Evolutionary conservation across 2,113 vertebrate species (phyloP).

Genomic region (Nesogale talazaci): DNA sequence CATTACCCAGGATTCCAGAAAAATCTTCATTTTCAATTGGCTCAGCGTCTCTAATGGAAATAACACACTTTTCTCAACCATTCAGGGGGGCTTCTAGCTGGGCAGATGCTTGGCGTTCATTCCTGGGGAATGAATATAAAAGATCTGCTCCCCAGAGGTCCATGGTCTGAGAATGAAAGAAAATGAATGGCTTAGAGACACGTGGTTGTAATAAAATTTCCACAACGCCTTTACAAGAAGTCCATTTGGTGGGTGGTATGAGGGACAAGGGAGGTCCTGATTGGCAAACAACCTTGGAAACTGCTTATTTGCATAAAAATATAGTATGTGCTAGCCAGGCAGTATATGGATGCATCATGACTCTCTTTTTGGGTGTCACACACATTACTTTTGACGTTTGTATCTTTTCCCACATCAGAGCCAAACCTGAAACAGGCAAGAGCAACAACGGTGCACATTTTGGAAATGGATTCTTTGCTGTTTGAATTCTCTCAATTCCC

Average conservation of each 20-base stretch:
- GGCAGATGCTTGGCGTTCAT: neutral
- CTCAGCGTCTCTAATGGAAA: neutral
- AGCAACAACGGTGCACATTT: neutral
- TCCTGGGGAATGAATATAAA: neutral
- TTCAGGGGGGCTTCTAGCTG: neutral
- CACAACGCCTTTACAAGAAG: no score
- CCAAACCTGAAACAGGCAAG: neutral
- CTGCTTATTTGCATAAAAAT: neutral
- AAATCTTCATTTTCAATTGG: neutral
- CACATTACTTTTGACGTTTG: neutral
- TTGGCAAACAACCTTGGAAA: neutral
- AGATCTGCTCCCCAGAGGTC: neutral
- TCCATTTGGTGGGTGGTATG: no score
- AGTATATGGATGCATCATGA: accelerated
- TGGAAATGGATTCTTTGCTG: neutral
- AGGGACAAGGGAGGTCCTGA: no score
- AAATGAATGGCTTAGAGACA: neutral
- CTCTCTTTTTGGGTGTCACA: neutral
- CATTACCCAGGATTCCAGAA: neutral
- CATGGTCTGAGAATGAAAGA: no score
- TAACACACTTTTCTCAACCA: neutral
- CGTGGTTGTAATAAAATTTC: no score
- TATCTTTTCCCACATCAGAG: neutral
- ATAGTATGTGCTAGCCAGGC: neutral
- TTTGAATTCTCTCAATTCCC: neutral